Evolutionary conservation across 2,888 invertebrate genomes (phyloP).

Genomic region (Aspidapion aeneum): DNA sequence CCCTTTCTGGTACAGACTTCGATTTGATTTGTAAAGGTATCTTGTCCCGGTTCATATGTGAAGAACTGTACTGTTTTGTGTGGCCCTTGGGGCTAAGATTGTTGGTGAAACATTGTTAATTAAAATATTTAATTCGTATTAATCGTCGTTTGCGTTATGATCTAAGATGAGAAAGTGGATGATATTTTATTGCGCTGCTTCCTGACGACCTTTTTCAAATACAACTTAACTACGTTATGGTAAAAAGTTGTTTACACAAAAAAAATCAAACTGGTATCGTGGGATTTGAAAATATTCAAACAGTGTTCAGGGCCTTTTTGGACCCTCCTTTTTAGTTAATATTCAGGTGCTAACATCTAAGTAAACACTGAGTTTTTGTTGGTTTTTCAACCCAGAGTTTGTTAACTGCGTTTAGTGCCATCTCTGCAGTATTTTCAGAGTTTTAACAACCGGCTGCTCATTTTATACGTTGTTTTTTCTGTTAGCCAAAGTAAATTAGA

Average conservation of each 20-base stretch:
- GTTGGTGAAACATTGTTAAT: too few species aligned
- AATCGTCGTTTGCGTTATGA: too few species aligned
- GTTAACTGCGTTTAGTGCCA: neutral
- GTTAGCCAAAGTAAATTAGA: neutral
- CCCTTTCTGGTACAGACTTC: too few species aligned
- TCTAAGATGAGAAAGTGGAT: too few species aligned
- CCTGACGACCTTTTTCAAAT: too few species aligned
- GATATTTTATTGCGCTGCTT: too few species aligned
- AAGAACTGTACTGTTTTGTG: too few species aligned
- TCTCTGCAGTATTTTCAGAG: neutral
- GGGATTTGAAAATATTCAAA: slow-evolving; percentile 31
- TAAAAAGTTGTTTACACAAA: neutral
- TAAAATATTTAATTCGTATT: too few species aligned
- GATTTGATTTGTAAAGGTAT: too few species aligned
- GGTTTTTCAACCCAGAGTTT: slow-evolving; percentile 19
- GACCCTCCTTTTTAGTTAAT: slow-evolving; percentile 7
- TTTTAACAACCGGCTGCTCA: neutral
- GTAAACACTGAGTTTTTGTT: slow-evolving; percentile 31
- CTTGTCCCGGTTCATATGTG: too few species aligned
- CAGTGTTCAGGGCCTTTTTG: neutral
- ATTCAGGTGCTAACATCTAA: slow-evolving; percentile 38
- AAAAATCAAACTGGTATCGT: slow-evolving; percentile 28
- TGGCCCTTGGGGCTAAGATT: too few species aligned
- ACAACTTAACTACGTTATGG: too few species aligned
- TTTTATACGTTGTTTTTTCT: neutral